Evolutionary conservation across 2,888 invertebrate species (phyloP).

Genomic region (Macrophya annulata): DNA sequence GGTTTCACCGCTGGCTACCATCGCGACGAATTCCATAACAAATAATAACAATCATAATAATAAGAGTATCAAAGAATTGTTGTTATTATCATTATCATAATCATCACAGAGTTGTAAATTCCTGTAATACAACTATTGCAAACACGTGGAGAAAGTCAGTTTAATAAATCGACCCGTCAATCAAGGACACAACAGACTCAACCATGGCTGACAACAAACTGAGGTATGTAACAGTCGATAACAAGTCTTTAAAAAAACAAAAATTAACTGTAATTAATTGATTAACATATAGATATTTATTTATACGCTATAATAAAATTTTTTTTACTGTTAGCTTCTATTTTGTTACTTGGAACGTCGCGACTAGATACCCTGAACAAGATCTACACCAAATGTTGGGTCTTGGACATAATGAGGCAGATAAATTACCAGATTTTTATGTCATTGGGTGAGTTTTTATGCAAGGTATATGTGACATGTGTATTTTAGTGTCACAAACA

Average conservation of each 20-base stretch:
- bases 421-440: constrained; percentile 90
- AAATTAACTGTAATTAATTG: neutral
- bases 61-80: neutral
- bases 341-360: constrained; percentile 95
- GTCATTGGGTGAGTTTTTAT: constrained; percentile 86
- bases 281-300: neutral
- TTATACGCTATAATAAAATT: neutral
- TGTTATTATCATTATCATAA: neutral
- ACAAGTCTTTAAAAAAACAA: neutral
- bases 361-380: constrained; percentile 88
- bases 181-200: neutral
- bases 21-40: constrained; percentile 23
- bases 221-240: neutral
- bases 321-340: constrained; percentile 83
- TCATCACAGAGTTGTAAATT: neutral
- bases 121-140: neutral
- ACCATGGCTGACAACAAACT: constrained; percentile 12
- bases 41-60: neutral
- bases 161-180: neutral
- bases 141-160: constrained; percentile 2
- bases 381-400: constrained; percentile 88
- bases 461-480: neutral
- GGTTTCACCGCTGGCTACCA: neutral
- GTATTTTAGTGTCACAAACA: neutral
- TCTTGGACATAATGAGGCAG: constrained; percentile 84